Base-by-base conservation (phyloP, 1,140 invertebrate genomes). In the Probaryconus sp. region DNA sequence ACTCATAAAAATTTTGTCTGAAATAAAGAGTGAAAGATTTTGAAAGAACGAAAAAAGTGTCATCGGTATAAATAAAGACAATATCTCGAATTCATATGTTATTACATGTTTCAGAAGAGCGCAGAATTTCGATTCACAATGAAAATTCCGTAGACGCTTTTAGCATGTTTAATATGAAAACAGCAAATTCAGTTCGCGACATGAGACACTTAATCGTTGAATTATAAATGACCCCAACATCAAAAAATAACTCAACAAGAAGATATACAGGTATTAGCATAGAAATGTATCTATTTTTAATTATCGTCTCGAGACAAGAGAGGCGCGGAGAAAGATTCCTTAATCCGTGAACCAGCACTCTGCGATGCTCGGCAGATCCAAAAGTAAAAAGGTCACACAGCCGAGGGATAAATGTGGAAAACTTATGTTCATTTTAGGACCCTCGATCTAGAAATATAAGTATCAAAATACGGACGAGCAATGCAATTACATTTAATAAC, bases 111-210 rank as follows among this genome's bases (percentile, higher is more conserved):
- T 76, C 31, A 76, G 42, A 53, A 43, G 13, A 50, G 9, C 58
- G 37, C 58, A 51, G 51, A 69, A 50, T 51, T 43, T 17, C 33
- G 50, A 55, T 45, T 51, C 16, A 16, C 50, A 55, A 76, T 65
- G 73, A 71, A 74, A 70, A 76, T 70, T 69, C 60, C 67, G 65
- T 51, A 67, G 65, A 76, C 73, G 67, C 67, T 76, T 76, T 76
- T 76, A 76, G 73, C 55, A 48, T 68, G 67, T 71, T 76, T 47
- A 76, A 68, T 71, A 76, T 68, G 67, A 68, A 67, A 76, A 71
- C 38, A 68, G 67, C 26, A 56, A 67, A 70, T 71, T 71, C 63
- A 42, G 61, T 47, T 76, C 73, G 55, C 56, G 67, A 71, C 61
- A 71, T 53, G 63, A 61, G 67, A 71, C 73, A 71, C 67, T 63